Conservation (phyloP, 2,113 vertebrate genomes). For the Oncorhynchus clarkii region DNA sequence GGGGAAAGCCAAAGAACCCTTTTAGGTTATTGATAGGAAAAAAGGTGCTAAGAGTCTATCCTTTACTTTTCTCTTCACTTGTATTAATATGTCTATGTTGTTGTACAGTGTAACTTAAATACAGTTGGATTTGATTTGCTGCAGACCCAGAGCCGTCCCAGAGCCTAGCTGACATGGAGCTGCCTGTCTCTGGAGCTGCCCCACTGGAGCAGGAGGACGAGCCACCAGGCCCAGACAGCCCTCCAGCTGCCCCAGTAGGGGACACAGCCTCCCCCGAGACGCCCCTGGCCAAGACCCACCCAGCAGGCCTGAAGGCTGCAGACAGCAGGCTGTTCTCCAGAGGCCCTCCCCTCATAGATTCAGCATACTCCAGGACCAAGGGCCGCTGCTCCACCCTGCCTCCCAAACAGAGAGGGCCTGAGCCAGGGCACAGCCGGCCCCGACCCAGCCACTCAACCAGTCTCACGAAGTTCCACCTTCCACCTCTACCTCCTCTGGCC, state of each 20-base stretch:
- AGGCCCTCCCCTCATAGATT: conserved; percentile 49
- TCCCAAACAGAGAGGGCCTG: conserved; percentile 54
- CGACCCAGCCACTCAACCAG: conserved; percentile 70
- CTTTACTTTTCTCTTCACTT: no score
- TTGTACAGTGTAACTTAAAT: not conserved
- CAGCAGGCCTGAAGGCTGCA: not conserved
- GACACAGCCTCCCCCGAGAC: not conserved
- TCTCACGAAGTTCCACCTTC: conserved; percentile 63
- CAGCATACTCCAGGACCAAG: conserved; percentile 44
- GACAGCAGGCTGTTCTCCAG: conserved; percentile 42
- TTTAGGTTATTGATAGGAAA: no score
- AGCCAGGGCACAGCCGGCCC: conserved; percentile 55
- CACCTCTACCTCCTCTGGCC: conserved; percentile 20
- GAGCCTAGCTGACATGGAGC: conserved; percentile 16
- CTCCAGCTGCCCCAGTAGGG: not conserved
- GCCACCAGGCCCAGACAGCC: not conserved
- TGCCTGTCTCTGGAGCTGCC: conserved; percentile 30
- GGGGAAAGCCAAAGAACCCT: no score
- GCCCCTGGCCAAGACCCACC: not conserved
- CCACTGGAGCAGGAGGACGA: not conserved
- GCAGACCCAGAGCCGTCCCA: conserved; percentile 46
- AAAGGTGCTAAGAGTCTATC: not conserved
- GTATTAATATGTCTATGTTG: not conserved
- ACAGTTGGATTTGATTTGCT: conserved; percentile 16
- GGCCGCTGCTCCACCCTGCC: conserved; percentile 73